Evolutionary conservation across 2,797 vertebrate genomes (phyloP).

Genomic region (Muraenolepis orangiensis): DNA sequence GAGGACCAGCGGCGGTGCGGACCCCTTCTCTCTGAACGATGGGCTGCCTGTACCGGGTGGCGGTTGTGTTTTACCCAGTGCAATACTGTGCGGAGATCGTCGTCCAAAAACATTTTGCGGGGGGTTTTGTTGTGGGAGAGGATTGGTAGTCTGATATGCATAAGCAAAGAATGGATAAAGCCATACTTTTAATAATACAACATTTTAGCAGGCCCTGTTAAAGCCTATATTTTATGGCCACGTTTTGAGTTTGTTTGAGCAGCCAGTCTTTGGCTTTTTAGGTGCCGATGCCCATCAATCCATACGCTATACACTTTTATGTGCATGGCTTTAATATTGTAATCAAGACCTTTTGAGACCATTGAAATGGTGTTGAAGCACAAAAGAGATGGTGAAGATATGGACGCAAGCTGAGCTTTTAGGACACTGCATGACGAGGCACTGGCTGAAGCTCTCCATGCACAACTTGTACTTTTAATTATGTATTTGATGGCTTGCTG

Average conservation of each 20-base stretch:
- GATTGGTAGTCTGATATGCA: slow-evolving; percentile 15
- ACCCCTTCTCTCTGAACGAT: slow-evolving; percentile 4
- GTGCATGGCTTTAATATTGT: slow-evolving; percentile 4
- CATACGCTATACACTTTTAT: neutral
- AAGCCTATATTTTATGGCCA: slow-evolving; percentile 1
- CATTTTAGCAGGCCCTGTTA: slow-evolving; percentile 31
- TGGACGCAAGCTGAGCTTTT: slow-evolving; percentile 12
- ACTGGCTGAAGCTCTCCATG: slow-evolving; percentile 2
- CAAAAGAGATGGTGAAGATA: neutral
- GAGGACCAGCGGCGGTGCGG: neutral
- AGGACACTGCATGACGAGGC: slow-evolving; percentile 35
- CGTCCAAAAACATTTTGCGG: slow-evolving; percentile 32
- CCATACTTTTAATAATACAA: slow-evolving; percentile 47
- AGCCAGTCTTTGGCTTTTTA: neutral
- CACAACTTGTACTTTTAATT: slow-evolving; percentile 3
- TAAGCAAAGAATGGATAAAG: slow-evolving; percentile 49
- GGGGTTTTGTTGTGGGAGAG: slow-evolving; percentile 29
- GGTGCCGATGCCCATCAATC: neutral
- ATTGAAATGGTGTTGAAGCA: neutral
- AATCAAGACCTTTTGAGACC: neutral
- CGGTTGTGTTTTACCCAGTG: slow-evolving; percentile 52
- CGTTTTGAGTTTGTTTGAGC: neutral
- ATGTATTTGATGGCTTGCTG: slow-evolving; percentile 27
- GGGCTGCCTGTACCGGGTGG: slow-evolving; percentile 11
- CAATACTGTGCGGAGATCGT: slow-evolving; percentile 61